Evolutionary conservation across 2,888 invertebrate genomes (phyloP), one percentile per base, ranked within the genome.

Genomic region (Blera fallax): DNA sequence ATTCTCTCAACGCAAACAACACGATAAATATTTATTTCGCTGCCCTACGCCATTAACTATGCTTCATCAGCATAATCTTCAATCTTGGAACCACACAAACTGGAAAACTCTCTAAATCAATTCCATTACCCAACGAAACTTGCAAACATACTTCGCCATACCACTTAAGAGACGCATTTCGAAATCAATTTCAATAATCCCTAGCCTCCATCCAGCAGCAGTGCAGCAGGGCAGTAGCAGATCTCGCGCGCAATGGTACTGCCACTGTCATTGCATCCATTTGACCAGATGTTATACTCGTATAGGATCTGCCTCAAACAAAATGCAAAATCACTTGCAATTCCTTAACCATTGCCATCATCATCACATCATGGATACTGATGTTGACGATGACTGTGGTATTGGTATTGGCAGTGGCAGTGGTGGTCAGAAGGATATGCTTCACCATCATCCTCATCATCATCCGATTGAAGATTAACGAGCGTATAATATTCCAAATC

Each of bases 111-210:
- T 69, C 80, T 70, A 84, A 80, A 84, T 80, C 84, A 84, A 84
- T 84, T 80, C 74, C 84, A 83, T 79, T 79, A 79, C 60, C 34
- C 60, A n/a, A 21, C 58, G 58, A 83, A 83, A 83, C 58, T 83
- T 72, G 37, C 56, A 64, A 70, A 74, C 56, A 80, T 76, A 45
- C 64, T 79, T 60, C 58, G 74, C 50, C 74, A 72, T 77, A 72
- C 72, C 85, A 85, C 85, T 85, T 77, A 81, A 76, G 56, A 69
- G 73, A 72, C 76, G 67, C 85, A 81, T 85, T 81, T 77, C 65
- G 40, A 77, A 85, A 85, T 85, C 85, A 81, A 85, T 85, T 85
- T 85, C 85, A 72, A 81, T 85, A 81, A 85, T 85, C 80, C 84
- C 64, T 34, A 81, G 74, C 65, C 64, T 58, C 24, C 16, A 34